Percentiles rank a stretch among this genome's conserved stretches.
Conservation (phyloP, 35 echinoderm and acorn worm species). For the Heliocidaris erythrogramma region DNA sequence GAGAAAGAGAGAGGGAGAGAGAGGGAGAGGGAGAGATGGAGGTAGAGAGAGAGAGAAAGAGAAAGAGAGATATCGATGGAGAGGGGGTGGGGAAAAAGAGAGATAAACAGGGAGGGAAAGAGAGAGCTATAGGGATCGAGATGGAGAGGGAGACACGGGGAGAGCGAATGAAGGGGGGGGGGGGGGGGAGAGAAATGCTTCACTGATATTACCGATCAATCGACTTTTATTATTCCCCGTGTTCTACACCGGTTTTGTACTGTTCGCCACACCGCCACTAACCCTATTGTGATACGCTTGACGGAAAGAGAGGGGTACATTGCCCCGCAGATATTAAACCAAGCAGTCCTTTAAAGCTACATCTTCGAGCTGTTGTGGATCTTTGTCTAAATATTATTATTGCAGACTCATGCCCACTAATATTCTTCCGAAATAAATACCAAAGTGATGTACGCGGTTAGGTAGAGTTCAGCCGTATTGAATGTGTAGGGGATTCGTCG, state of each 20-base stretch:
- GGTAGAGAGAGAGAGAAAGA: neutral
- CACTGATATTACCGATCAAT: too few species aligned
- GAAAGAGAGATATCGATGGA: neutral
- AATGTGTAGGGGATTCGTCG: neutral
- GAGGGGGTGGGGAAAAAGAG: neutral
- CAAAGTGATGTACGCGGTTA: neutral
- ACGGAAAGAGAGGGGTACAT: neutral
- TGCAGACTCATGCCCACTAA: neutral
- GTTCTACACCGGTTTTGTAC: too few species aligned
- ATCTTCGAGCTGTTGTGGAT: neutral
- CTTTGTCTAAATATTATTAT: neutral
- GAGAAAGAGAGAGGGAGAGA: neutral
- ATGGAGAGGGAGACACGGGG: too few species aligned
- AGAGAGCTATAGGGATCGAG: too few species aligned
- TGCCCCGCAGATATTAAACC: neutral
- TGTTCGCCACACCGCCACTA: too few species aligned
- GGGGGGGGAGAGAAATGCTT: neutral
- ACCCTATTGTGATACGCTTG: neutral
- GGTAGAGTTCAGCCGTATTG: neutral
- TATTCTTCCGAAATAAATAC: neutral
- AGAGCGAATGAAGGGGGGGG: neutral
- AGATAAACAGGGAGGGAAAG: neutral
- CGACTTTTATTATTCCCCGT: too few species aligned
- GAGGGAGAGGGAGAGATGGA: neutral
- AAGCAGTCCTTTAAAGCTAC: neutral